phyloP scores from a whole-genome alignment of 2,888 invertebrate species.

The Vanessa cardui region DNA sequence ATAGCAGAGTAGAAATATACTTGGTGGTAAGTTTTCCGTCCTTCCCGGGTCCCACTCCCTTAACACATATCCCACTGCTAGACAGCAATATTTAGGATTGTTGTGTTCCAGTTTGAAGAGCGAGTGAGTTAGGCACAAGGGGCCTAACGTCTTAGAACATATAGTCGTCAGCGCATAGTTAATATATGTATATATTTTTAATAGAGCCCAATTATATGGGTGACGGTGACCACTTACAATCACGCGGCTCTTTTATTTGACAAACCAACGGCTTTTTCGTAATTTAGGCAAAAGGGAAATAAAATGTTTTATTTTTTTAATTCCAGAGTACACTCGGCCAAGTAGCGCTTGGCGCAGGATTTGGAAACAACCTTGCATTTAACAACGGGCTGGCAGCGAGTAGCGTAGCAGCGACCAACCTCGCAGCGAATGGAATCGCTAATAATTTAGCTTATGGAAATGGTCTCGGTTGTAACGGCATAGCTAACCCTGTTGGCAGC shows the following conservation, averaged over 20 bases:
- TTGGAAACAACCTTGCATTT: slow-evolving; percentile 32
- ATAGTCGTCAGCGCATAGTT: not conserved
- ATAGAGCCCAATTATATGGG: too few relatives aligned
- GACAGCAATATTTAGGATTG: too few relatives aligned
- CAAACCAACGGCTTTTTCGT: too few relatives aligned
- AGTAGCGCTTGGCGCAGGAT: slow-evolving; percentile 34
- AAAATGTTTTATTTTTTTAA: not conserved
- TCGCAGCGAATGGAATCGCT: slow-evolving; percentile 30
- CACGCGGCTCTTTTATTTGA: too few relatives aligned
- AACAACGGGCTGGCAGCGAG: slow-evolving; percentile 35
- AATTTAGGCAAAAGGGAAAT: not conserved
- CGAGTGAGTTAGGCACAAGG: too few relatives aligned
- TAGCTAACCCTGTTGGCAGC: slow-evolving; percentile 17
- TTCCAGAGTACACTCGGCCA: slow-evolving; percentile 48
- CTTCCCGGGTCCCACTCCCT: too few relatives aligned
- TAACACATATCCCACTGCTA: too few relatives aligned
- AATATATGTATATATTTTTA: not conserved
- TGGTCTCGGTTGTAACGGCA: slow-evolving; percentile 17
- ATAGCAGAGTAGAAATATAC: too few relatives aligned
- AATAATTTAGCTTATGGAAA: slow-evolving; percentile 19
- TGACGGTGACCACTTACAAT: too few relatives aligned
- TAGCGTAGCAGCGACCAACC: slow-evolving; percentile 31
- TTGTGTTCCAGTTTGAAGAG: too few relatives aligned
- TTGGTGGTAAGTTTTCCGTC: too few relatives aligned
- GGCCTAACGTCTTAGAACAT: too few relatives aligned